Percentiles rank a stretch among this genome's conserved stretches.
phyloP scores from a whole-genome alignment of 2,113 vertebrate species.

The Chaenocephalus aceratus region DNA sequence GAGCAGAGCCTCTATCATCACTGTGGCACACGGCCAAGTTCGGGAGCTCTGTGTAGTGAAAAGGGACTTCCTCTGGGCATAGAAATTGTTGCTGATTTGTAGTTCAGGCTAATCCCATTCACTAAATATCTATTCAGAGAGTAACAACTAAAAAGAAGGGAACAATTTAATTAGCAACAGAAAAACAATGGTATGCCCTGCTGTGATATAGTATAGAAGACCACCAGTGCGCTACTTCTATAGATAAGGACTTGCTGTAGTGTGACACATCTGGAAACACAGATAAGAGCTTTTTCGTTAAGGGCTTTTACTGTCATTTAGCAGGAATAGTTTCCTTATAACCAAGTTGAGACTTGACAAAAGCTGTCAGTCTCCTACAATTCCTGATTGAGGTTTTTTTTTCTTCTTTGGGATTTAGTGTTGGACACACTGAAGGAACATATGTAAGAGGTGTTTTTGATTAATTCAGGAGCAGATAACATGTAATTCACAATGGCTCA shows the following conservation, averaged over 20 bases:
- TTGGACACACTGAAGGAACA: neutral
- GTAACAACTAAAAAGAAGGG: constrained; percentile 31
- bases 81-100: constrained; percentile 58
- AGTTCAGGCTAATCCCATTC: constrained; percentile 58
- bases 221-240: constrained; percentile 12
- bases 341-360: constrained; percentile 36
- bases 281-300: constrained; percentile 61
- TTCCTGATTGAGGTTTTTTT: constrained; percentile 14
- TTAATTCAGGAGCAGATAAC: constrained; percentile 20
- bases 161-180: constrained; percentile 61
- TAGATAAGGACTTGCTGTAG: constrained; percentile 56
- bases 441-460: neutral
- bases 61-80: constrained; percentile 64
- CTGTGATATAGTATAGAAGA: constrained; percentile 36
- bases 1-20: constrained; percentile 59
- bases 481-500: constrained; percentile 22
- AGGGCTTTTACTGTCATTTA: constrained; percentile 28
- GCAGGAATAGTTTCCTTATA: constrained; percentile 21
- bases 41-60: constrained; percentile 62
- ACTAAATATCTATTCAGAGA: constrained; percentile 46
- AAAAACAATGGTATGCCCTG: constrained; percentile 56
- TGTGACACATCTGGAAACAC: constrained; percentile 56
- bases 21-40: constrained; percentile 62
- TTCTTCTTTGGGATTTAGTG: constrained; percentile 3
- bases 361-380: constrained; percentile 40